These are phyloP conservation scores for Lipotes vexillifer DNA, from an alignment of 2,113 vertebrate species.

Conservation along the genomic window DNA sequence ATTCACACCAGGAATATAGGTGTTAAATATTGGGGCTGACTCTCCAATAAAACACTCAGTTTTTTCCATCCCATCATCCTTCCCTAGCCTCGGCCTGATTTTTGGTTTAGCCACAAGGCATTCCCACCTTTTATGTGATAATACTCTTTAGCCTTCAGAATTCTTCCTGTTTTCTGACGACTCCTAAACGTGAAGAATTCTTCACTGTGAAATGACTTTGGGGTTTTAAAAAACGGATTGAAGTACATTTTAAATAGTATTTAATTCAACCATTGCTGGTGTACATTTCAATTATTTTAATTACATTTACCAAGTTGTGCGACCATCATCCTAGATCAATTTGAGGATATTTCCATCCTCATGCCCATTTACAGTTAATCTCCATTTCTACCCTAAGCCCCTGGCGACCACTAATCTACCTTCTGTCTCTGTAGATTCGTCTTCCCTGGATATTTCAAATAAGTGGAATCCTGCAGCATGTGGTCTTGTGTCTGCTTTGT, in stretches of 20 bases:
- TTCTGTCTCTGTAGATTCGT: background rate
- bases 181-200: background rate
- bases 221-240: background rate
- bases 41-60: background rate
- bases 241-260: background rate
- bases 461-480: background rate
- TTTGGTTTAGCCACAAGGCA: background rate
- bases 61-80: background rate
- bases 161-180: background rate
- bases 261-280: background rate
- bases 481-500: background rate
- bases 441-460: background rate
- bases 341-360: too few species aligned
- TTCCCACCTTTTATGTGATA: rapidly evolving
- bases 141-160: background rate
- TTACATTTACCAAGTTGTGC: background rate
- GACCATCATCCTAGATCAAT: background rate
- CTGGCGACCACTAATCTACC: background rate
- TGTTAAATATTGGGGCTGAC: background rate
- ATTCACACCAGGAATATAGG: too few species aligned
- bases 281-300: background rate
- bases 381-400: rapidly evolving
- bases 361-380: rapidly evolving
- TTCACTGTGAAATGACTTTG: background rate
- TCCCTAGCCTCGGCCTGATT: background rate